Evolutionary conservation across 1,140 invertebrate genomes (phyloP), one percentile per base, ranked within the genome.

Genomic region (Lepidostoma basale): DNA sequence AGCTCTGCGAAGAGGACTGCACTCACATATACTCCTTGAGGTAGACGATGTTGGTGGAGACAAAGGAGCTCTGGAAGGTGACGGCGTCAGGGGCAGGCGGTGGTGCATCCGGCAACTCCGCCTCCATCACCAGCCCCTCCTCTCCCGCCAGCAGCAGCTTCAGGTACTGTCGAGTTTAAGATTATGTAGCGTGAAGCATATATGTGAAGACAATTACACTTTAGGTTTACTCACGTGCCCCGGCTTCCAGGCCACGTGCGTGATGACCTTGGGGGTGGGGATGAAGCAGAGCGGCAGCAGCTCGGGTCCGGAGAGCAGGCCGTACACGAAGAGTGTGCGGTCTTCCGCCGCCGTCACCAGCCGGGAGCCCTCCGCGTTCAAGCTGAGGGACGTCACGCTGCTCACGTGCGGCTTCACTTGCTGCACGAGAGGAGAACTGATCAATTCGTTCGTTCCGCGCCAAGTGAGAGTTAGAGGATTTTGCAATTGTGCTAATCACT

Each of bases 301-400:
- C 26, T 23, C 20, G 8, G 60, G 33, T 3, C 39, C 25, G 3
- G 23, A 20, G 3, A 30, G 22, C 9, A 69, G 20, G 18, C 14
- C 30, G 28, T 73, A 86, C 14, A 83, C 40, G 73, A 88, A 88
- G 54, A 87, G 76, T 3, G 84, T 85, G 4, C 68, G 71, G 76
- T 88, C 87, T 70, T 85, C 77, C 62, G 82, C 79, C 1, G 81
- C 82, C 2, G 81, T 86, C 12, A 87, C 76, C 1, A 88, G 63
- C 49, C 85, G 42, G 33, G 20, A 77, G 68, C 78, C 76, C 74
- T 62, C 67, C 28, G 3, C 64, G 69, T 85, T 85, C 0, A 84
- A 63, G 10, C 76, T 76, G 73, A 87, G 81, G 8, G 69, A 70
- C 1, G 77, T 84, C 44, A 88, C 77, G 22, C 73, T 39, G 69